phyloP scores from a whole-genome alignment of 1,140 invertebrate species.

The Euglossa dilemma region DNA sequence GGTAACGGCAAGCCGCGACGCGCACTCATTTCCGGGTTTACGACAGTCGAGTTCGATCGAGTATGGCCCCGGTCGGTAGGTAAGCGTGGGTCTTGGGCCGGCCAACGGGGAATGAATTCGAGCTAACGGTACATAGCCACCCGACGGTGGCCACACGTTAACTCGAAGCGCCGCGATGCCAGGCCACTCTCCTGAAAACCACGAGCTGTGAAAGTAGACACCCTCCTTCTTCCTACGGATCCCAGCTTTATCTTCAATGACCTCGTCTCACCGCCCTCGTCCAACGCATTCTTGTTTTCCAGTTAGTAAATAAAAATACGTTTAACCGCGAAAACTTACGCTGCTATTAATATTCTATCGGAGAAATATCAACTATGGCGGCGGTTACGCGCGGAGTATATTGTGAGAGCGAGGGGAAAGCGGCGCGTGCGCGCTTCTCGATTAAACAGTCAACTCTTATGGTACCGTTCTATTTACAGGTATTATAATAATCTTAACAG shows the following conservation, averaged over 20 bases:
- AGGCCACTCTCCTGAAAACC: slow-evolving; percentile 54
- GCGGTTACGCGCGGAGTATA: slow-evolving; percentile 57
- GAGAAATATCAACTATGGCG: slow-evolving; percentile 68
- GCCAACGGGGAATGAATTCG: slow-evolving; percentile 70
- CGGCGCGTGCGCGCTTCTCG: slow-evolving; percentile 58
- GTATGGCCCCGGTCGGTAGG: slow-evolving; percentile 62
- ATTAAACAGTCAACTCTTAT: slow-evolving; percentile 42
- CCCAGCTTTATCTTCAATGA: slow-evolving; percentile 23
- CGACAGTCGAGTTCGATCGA: slow-evolving; percentile 57
- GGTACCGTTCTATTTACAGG: slow-evolving; percentile 32
- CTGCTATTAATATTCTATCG: slow-evolving; percentile 60
- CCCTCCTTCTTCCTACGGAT: slow-evolving; percentile 38
- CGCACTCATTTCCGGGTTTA: slow-evolving; percentile 68
- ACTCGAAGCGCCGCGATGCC: slow-evolving; percentile 55
- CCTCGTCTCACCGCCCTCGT: slow-evolving; percentile 35
- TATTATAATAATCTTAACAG: neutral
- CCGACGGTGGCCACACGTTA: slow-evolving; percentile 58
- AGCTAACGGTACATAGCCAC: slow-evolving; percentile 73
- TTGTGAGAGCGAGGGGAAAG: slow-evolving; percentile 52
- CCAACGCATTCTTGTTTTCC: slow-evolving; percentile 34
- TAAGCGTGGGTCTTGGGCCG: slow-evolving; percentile 55
- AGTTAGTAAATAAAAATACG: slow-evolving; percentile 35
- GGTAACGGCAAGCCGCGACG: slow-evolving; percentile 36
- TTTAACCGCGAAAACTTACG: slow-evolving; percentile 37
- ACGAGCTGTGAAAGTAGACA: slow-evolving; percentile 55